Conservation (phyloP, 1,140 invertebrate species). For the Macrobrachium nipponense region DNA sequence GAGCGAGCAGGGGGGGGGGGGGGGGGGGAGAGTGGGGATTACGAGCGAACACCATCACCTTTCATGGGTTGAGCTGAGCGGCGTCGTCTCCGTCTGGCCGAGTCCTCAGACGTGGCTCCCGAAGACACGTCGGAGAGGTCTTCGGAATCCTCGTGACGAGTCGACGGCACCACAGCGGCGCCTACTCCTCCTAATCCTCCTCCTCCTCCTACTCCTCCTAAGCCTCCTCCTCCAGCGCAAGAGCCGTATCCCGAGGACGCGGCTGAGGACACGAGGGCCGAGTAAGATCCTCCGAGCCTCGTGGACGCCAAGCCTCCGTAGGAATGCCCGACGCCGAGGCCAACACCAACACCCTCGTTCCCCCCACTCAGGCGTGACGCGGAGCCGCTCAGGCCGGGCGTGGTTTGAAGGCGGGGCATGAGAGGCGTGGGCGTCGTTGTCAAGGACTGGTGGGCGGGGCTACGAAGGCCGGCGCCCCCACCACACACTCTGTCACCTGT, state of each 20-base stretch:
- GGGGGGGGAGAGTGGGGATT: background rate
- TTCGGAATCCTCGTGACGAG: slow-evolving; percentile 50
- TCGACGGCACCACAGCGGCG: slow-evolving; percentile 9
- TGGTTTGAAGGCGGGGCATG: slow-evolving; percentile 44
- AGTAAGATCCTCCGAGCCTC: slow-evolving; percentile 41
- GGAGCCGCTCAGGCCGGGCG: slow-evolving; percentile 38
- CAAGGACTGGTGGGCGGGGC: slow-evolving; percentile 11
- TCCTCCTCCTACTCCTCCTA: too few species aligned
- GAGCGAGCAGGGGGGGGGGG: background rate
- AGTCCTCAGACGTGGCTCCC: slow-evolving; percentile 49
- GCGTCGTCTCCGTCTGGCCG: slow-evolving; percentile 43
- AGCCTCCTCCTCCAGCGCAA: background rate
- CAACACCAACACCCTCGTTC: background rate
- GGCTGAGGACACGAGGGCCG: slow-evolving; percentile 42
- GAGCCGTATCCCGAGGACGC: slow-evolving; percentile 50
- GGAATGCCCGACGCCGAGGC: too few species aligned
- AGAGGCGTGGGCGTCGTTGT: slow-evolving; percentile 28
- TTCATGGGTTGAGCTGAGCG: slow-evolving; percentile 45
- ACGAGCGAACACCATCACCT: slow-evolving; percentile 25
- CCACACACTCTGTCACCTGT: slow-evolving; percentile 41
- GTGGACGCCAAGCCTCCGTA: slow-evolving; percentile 1
- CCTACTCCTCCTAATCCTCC: too few species aligned
- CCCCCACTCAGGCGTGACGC: slow-evolving; percentile 38
- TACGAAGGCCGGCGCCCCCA: slow-evolving; percentile 30
- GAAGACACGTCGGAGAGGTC: slow-evolving; percentile 54